Percentiles rank a stretch among this genome's conserved stretches.
Evolutionary conservation across 2,888 invertebrate genomes (phyloP).

Genomic region (Xylocampa areola): DNA sequence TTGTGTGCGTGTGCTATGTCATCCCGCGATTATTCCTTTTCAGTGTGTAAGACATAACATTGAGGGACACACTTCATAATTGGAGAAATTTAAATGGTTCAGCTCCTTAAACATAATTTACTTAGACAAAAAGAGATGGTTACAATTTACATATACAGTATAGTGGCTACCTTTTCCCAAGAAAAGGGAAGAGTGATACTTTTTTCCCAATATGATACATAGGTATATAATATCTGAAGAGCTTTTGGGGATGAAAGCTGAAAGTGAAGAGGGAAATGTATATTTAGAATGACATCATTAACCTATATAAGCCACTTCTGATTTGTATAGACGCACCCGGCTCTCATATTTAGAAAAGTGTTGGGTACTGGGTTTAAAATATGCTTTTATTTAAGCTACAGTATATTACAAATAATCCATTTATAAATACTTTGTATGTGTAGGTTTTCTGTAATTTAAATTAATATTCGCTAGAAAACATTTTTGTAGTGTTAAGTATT

Average conservation of each 20-base stretch:
- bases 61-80: too few relatives aligned
- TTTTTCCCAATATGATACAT: constrained; percentile 7
- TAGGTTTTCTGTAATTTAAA: too few relatives aligned
- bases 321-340: constrained; percentile 9
- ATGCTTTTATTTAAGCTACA: not conserved
- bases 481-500: too few relatives aligned
- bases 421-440: too few relatives aligned
- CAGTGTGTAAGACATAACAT: not conserved
- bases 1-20: too few relatives aligned
- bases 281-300: constrained; percentile 31
- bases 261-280: constrained; percentile 24
- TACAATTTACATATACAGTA: too few relatives aligned
- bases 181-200: constrained; percentile 9
- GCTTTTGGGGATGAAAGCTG: constrained; percentile 16
- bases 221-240: constrained; percentile 13
- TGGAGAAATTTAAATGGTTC: too few relatives aligned
- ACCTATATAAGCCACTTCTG: constrained; percentile 7
- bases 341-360: not conserved
- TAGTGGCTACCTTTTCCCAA: not conserved
- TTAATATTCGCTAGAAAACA: too few relatives aligned
- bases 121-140: too few relatives aligned
- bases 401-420: too few relatives aligned
- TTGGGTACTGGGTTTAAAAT: not conserved
- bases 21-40: not conserved
- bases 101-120: too few relatives aligned